Evolutionary conservation across 2,888 invertebrate genomes (phyloP), one percentile per base, ranked within the genome.

Genomic region (Amphimallon solstitiale): DNA sequence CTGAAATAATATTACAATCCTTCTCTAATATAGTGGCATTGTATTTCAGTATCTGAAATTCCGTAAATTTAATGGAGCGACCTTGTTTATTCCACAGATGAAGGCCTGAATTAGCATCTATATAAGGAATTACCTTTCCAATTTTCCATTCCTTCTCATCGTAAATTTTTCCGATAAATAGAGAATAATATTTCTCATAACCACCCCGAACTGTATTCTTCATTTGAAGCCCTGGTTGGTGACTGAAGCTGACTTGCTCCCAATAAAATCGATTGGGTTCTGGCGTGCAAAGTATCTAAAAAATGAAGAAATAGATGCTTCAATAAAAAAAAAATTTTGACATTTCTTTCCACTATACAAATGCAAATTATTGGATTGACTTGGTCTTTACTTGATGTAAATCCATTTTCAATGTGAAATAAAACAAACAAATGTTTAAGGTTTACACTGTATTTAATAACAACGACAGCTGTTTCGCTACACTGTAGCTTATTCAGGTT

Each of bases 131-230:
- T 15, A 52, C 52, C 10, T 15, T 52, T 4, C 52, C 37, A 35
- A 52, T 17, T 52, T 52, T 52, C 52, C 52, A 52, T 17, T 37
- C 52, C 7, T n/a, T 12, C 1, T 52, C 52, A 17, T 52, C 35
- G 1, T 15, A 17, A 2, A 17, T 0, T 17, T 15, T 37, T 9
- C 52, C 52, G 6, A 52, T 23, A n/a, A 48, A 48, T 52, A 15
- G 15, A 35, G 2, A 9, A 5, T n/a, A 40, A n/a, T 3, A 15
- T 6, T 40, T 4, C 12, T 15, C 35, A 17, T 15, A 52, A 9
- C 52, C 52, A 6, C 52, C 52, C 0, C 17, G 5, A 9, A 52
- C 9, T 35, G 37, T n/a, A n/a, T 52, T 35, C 9, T 17, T 52
- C 52, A 52, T 37, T 52, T 52, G 52, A 15, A n/a, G n/a, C 0